These are phyloP conservation scores for Danio albolineatus DNA, from an alignment of 2,797 vertebrate species.

Conservation along the genomic window DNA sequence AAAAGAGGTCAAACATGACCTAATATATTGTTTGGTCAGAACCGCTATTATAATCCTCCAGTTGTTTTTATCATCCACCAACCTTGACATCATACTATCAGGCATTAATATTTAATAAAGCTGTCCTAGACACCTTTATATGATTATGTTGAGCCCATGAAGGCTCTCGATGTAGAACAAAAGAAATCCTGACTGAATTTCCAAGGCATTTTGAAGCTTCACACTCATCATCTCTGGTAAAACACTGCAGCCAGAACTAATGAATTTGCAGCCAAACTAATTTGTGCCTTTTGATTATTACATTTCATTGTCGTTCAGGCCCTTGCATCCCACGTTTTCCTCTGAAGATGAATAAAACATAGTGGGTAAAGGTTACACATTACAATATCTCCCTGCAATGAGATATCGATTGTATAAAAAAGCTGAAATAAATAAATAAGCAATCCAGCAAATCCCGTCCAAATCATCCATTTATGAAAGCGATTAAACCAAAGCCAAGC, in stretches of 20 bases:
- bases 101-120: constrained; percentile 68
- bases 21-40: background rate
- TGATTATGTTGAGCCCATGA: constrained; percentile 31
- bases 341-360: constrained; percentile 52
- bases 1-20: background rate
- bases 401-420: constrained; percentile 42
- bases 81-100: constrained; percentile 68
- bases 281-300: constrained; percentile 16
- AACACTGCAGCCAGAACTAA: no score
- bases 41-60: constrained; percentile 8
- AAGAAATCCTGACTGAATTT: background rate
- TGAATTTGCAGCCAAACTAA: background rate
- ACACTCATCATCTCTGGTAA: no score
- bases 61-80: constrained; percentile 64
- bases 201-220: background rate
- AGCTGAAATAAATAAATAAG: constrained; percentile 25
- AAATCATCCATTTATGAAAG: constrained; percentile 38
- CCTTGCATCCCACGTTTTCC: constrained; percentile 27
- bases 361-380: constrained; percentile 47
- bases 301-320: background rate
- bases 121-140: constrained; percentile 63
- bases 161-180: constrained; percentile 9
- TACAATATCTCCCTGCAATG: constrained; percentile 34
- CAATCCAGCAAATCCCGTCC: constrained; percentile 21
- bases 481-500: constrained; percentile 19